A percentile compares a stretch with the other conserved stretches of the same genome.
These are phyloP conservation scores for Luperina nickerlii DNA, from an alignment of 2,888 invertebrate species.

Conservation along the genomic window DNA sequence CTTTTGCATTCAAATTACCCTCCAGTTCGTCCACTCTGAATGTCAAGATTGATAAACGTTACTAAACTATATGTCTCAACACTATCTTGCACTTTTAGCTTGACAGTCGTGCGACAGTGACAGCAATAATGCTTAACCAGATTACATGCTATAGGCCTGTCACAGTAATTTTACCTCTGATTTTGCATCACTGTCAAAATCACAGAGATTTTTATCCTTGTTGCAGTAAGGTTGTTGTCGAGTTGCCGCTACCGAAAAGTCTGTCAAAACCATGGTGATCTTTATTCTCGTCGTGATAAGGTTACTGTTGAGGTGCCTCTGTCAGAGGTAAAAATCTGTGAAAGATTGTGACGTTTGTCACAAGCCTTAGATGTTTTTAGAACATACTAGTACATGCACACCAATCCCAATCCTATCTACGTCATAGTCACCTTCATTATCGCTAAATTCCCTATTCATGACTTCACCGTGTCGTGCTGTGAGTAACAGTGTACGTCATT, in stretches of 20 bases:
- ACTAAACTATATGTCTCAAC: neutral
- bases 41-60: neutral
- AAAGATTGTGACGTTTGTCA: no score
- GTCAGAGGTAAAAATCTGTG: no score
- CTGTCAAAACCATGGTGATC: no score
- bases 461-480: conserved; percentile 63
- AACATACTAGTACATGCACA: neutral
- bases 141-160: neutral
- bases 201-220: no score
- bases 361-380: neutral
- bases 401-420: conserved; percentile 12
- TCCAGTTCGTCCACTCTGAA: neutral
- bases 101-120: neutral
- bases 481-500: conserved; percentile 69
- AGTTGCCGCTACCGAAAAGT: no score
- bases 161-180: no score
- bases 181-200: no score
- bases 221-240: no score
- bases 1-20: neutral
- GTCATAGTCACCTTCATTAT: conserved; percentile 70
- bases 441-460: conserved; percentile 70
- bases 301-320: no score
- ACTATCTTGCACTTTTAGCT: neutral
- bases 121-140: neutral
- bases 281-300: no score